A percentile compares a stretch with the other conserved stretches of the same genome.
These are phyloP conservation scores for Phymastichus coffea DNA, from an alignment of 1,140 invertebrate species.

Conservation along the genomic window DNA sequence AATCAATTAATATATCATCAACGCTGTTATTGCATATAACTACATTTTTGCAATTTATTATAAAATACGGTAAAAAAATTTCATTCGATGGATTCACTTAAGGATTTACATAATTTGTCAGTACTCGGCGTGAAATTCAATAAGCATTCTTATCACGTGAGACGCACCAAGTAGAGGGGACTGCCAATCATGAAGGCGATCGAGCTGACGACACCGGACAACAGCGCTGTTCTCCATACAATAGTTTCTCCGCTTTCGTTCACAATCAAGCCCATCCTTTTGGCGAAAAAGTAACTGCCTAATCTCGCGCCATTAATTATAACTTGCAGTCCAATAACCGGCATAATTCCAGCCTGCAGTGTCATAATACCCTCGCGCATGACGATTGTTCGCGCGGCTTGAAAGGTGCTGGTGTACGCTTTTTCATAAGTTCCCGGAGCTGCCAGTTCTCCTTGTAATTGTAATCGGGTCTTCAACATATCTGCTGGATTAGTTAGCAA, in stretches of 20 bases:
- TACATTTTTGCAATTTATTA: too few species aligned
- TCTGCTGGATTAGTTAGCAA: slow-evolving; percentile 77
- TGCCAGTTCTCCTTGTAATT: slow-evolving; percentile 86
- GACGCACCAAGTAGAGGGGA: slow-evolving; percentile 81
- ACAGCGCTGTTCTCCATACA: slow-evolving; percentile 65
- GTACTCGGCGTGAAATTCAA: too few species aligned
- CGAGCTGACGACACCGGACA: slow-evolving; percentile 71
- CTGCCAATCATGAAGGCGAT: slow-evolving; percentile 75
- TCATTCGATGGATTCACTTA: not conserved
- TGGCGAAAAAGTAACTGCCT: slow-evolving; percentile 73
- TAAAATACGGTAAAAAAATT: too few species aligned
- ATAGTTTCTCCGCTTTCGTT: slow-evolving; percentile 71
- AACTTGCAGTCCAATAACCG: slow-evolving; percentile 75
- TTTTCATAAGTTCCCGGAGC: slow-evolving; percentile 66
- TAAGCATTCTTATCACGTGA: too few species aligned
- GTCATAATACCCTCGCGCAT: slow-evolving; percentile 69
- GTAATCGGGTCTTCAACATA: slow-evolving; percentile 86
- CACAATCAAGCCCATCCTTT: slow-evolving; percentile 69
- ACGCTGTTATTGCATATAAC: too few species aligned
- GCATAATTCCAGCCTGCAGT: slow-evolving; percentile 83
- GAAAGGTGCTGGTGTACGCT: slow-evolving; percentile 66
- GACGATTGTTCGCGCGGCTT: slow-evolving; percentile 66
- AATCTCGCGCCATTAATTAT: slow-evolving; percentile 71
- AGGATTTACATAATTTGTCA: not conserved
- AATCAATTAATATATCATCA: not conserved